A percentile compares a stretch with the other conserved stretches of the same genome.
Evolutionary conservation across 2,113 vertebrate species (phyloP).

Genomic region (Arothron firmamentum): DNA sequence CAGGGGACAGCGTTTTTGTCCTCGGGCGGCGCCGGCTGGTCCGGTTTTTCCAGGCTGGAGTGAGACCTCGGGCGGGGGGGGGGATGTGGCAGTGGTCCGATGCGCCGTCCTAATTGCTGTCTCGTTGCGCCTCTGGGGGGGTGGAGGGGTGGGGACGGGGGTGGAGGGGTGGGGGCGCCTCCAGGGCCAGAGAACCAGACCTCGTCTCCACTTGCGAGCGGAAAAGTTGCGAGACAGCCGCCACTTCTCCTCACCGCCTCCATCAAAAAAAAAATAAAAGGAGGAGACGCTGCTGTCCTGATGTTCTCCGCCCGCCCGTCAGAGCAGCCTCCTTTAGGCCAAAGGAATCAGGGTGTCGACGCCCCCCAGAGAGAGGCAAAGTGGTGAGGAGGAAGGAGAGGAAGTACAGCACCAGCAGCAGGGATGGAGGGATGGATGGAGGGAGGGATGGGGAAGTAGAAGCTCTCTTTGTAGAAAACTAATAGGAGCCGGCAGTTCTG

Average conservation of each 20-base stretch:
- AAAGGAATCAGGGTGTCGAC: conserved; percentile 13
- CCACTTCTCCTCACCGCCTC: conserved; percentile 39
- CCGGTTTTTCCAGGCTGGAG: conserved; percentile 24
- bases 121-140: conserved; percentile 61
- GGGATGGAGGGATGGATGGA: conserved; percentile 31
- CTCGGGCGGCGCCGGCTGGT: conserved; percentile 2
- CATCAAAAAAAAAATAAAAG: conserved; percentile 27
- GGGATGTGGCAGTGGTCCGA: conserved; percentile 50
- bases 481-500: conserved; percentile 74
- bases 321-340: conserved; percentile 32
- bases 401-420: conserved; percentile 21
- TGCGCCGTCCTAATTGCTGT: conserved; percentile 70
- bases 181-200: conserved; percentile 46
- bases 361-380: conserved; percentile 43
- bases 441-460: conserved; percentile 37
- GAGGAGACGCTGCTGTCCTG: conserved; percentile 38
- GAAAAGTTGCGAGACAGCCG: conserved; percentile 58
- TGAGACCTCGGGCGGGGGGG: conserved; percentile 53
- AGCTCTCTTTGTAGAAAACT: conserved; percentile 71
- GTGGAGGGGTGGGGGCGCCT: too few species aligned
- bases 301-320: conserved; percentile 31
- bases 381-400: conserved; percentile 24
- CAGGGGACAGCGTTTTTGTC: conserved; percentile 17
- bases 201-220: conserved; percentile 72
- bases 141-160: too few species aligned